These are phyloP conservation scores for Saimiri boliviensis DNA, from an alignment of 2,113 vertebrate genomes.

Conservation along the genomic window DNA sequence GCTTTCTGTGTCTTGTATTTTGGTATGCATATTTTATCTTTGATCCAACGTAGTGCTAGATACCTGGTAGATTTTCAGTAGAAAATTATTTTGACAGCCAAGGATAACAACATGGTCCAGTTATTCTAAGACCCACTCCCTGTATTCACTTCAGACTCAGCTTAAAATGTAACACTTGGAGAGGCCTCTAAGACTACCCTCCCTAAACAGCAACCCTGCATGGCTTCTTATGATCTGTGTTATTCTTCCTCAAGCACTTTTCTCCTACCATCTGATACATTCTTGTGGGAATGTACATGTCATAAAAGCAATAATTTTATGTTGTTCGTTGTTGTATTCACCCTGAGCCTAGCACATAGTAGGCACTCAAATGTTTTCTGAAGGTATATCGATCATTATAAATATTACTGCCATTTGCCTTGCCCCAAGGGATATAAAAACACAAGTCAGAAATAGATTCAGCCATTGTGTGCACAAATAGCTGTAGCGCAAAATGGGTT, in stretches of 20 bases:
- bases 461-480: background rate
- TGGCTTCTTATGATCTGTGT: background rate
- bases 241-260: background rate
- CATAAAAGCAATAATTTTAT: background rate
- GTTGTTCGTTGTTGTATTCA: background rate
- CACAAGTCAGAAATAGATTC: background rate
- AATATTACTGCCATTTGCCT: background rate
- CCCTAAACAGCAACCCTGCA: background rate
- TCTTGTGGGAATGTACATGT: background rate
- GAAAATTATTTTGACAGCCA: conserved; percentile 38
- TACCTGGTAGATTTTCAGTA: conserved; percentile 14
- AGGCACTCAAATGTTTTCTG: background rate
- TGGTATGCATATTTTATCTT: conserved; percentile 19
- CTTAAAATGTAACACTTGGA: background rate
- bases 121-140: background rate
- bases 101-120: background rate
- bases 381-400: background rate
- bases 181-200: background rate
- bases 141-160: background rate
- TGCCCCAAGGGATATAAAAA: background rate
- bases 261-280: background rate
- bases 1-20: conserved; percentile 38
- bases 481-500: background rate
- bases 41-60: background rate
- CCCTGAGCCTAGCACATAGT: background rate